A percentile compares a stretch with the other conserved stretches of the same genome.
Evolutionary conservation across 1,140 invertebrate genomes (phyloP).

Genomic region (Pseudomyrmex gracilis): DNA sequence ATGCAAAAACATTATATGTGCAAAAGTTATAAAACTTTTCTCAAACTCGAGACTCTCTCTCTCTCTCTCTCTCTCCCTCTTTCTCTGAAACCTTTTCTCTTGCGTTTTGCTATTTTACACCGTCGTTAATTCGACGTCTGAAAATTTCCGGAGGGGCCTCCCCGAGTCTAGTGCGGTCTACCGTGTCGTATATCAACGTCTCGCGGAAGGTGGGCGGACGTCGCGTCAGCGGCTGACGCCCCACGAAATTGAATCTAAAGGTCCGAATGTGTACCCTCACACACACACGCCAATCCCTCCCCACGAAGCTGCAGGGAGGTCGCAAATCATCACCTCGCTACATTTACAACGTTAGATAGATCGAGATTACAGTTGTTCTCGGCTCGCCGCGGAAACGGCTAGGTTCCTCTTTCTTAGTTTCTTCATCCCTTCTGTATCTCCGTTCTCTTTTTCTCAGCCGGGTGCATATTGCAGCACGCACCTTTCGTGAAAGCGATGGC

Average conservation of each 20-base stretch:
- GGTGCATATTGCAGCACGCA: conserved; percentile 17
- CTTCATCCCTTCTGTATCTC: background rate
- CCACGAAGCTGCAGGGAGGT: conserved; percentile 79
- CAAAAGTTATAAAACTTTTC: no score
- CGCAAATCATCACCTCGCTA: conserved; percentile 85
- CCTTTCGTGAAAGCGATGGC: conserved; percentile 62
- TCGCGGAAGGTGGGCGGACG: conserved; percentile 83
- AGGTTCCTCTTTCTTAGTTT: conserved; percentile 16
- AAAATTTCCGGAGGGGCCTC: conserved; percentile 26
- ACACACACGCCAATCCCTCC: conserved; percentile 51
- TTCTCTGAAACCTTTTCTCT: no score
- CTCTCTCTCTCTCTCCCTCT: no score
- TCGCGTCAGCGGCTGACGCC: conserved; percentile 83
- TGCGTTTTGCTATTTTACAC: conserved; percentile 27
- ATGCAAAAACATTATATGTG: no score
- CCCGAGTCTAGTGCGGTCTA: conserved; percentile 55
- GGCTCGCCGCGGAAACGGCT: conserved; percentile 45
- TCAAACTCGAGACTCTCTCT: no score
- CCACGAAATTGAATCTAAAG: conserved; percentile 85
- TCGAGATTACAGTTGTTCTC: conserved; percentile 81
- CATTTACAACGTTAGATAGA: conserved; percentile 83
- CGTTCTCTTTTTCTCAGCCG: background rate
- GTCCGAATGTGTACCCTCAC: conserved; percentile 67
- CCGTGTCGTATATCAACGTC: conserved; percentile 83
- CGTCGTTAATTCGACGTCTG: conserved; percentile 15